Conservation (phyloP, 2,797 vertebrate species). For the Alosa sapidissima region DNA sequence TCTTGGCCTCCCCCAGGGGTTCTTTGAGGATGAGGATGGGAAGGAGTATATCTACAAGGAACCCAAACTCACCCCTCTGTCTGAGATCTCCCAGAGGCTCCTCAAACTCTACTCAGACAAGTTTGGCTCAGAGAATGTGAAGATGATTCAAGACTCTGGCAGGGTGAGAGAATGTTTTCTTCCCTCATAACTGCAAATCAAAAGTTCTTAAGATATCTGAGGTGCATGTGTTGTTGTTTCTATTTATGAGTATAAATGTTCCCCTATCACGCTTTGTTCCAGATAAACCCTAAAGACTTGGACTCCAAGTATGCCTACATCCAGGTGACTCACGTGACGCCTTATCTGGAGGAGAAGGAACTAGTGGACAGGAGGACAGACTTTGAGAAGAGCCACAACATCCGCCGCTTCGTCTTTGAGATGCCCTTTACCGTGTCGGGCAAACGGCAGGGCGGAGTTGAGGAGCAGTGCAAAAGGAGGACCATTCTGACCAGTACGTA, state of each 20-base stretch:
- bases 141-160: slow-evolving; percentile 98
- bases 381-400: slow-evolving; percentile 94
- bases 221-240: background rate
- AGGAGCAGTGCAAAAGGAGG: slow-evolving; percentile 93
- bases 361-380: slow-evolving; percentile 90
- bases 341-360: slow-evolving; percentile 95
- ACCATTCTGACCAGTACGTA: slow-evolving; percentile 90
- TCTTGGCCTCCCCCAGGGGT: slow-evolving; percentile 76
- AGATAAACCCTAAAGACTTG: slow-evolving; percentile 98
- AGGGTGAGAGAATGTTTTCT: slow-evolving; percentile 72
- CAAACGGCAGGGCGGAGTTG: slow-evolving; percentile 92
- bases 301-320: slow-evolving; percentile 97
- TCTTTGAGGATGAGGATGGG: slow-evolving; percentile 98
- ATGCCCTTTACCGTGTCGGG: slow-evolving; percentile 97
- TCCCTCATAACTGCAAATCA: background rate
- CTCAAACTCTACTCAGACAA: slow-evolving; percentile 97
- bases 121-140: slow-evolving; percentile 96
- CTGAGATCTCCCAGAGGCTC: slow-evolving; percentile 94
- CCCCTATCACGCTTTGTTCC: background rate
- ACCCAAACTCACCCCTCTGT: slow-evolving; percentile 93
- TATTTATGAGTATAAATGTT: background rate
- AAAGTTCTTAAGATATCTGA: background rate
- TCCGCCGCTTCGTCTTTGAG: slow-evolving; percentile 96
- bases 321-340: slow-evolving; percentile 93
- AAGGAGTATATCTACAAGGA: slow-evolving; percentile 99